These are phyloP conservation scores for Lithosia quadra DNA, from an alignment of 2,888 invertebrate genomes.

Conservation along the genomic window DNA sequence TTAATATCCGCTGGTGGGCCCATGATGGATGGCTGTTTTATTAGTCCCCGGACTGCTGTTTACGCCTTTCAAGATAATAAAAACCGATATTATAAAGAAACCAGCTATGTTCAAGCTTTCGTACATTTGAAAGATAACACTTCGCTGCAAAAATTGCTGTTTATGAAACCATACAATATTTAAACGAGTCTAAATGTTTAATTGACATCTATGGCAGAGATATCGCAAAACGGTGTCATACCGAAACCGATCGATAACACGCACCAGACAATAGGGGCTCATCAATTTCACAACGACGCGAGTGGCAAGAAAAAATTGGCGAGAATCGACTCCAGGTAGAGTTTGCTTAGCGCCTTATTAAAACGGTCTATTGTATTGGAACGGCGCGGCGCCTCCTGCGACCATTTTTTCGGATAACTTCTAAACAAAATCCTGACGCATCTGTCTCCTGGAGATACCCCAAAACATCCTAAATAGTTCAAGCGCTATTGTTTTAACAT, in stretches of 20 bases:
- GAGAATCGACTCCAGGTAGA: conserved; percentile 75
- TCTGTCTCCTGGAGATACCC: conserved; percentile 48
- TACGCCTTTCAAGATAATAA: conserved; percentile 61
- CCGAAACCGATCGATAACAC: conserved; percentile 64
- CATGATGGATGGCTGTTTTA: conserved; percentile 78
- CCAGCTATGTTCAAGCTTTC: conserved; percentile 42
- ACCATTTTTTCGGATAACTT: conserved; percentile 65
- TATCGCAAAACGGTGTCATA: conserved; percentile 55
- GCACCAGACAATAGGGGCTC: conserved; percentile 70
- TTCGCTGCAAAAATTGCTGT: conserved; percentile 20
- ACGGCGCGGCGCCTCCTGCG: conserved; percentile 79
- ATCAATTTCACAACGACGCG: conserved; percentile 72
- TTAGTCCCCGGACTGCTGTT: conserved; percentile 66
- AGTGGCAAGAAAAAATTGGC: conserved; percentile 68
- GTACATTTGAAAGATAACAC: conserved; percentile 31
- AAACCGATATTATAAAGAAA: conserved; percentile 58
- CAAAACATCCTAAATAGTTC: conserved; percentile 39
- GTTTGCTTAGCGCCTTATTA: conserved; percentile 72
- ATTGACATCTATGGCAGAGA: conserved; percentile 49
- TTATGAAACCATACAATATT: conserved; percentile 27
- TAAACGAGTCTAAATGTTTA: conserved; percentile 43
- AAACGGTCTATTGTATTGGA: conserved; percentile 71
- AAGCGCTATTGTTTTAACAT: conserved; percentile 20
- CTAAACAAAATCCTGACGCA: conserved; percentile 60
- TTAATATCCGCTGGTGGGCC: conserved; percentile 81